Conservation (phyloP, 2,797 vertebrate genomes). For the Antennarius maculatus region DNA sequence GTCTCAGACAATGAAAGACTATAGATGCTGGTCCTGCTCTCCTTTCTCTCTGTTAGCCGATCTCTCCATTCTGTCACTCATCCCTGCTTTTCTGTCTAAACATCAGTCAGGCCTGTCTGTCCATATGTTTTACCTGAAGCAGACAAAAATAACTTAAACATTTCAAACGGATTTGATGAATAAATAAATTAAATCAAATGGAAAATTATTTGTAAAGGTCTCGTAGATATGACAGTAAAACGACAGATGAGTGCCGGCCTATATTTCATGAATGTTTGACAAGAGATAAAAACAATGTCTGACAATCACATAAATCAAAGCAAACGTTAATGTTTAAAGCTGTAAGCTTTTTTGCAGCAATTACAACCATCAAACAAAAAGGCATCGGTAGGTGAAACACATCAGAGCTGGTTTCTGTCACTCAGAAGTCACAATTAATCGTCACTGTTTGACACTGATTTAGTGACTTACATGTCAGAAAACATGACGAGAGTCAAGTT, state of each 20-base stretch:
- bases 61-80: constrained; percentile 40
- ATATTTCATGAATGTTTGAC: constrained; percentile 46
- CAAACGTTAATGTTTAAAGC: constrained; percentile 31
- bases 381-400: constrained; percentile 1
- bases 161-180: constrained; percentile 1
- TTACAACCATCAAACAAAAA: constrained; percentile 41
- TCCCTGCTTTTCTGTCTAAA: constrained; percentile 10
- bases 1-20: constrained; percentile 68
- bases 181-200: constrained; percentile 21
- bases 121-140: constrained; percentile 24
- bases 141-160: constrained; percentile 35
- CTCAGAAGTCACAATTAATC: constrained; percentile 30
- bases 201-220: constrained; percentile 21
- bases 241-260: constrained; percentile 24
- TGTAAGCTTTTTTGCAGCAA: constrained; percentile 24
- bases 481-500: neutral
- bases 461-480: constrained; percentile 9
- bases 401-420: constrained; percentile 23
- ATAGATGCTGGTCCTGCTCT: constrained; percentile 44
- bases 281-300: constrained; percentile 19
- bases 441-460: neutral
- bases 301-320: constrained; percentile 17
- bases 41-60: constrained; percentile 39
- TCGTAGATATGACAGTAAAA: constrained; percentile 19
- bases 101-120: constrained; percentile 21